These are phyloP conservation scores for Mallotus villosus DNA, from an alignment of 2,797 vertebrate species.

Conservation along the genomic window DNA sequence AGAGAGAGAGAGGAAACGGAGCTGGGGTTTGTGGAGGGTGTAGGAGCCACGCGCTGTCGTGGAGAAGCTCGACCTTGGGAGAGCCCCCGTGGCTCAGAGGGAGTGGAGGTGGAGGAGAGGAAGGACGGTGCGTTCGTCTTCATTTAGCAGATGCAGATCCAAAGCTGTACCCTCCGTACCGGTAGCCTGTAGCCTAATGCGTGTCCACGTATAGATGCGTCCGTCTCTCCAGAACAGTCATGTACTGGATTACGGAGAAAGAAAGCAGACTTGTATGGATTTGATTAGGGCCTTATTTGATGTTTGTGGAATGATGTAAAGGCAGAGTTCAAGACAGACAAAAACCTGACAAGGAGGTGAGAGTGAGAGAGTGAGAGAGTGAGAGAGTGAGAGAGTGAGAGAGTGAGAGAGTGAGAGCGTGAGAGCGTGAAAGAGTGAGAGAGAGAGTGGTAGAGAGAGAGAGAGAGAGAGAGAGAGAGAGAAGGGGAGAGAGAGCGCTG, in stretches of 20 bases:
- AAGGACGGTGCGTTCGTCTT: background rate
- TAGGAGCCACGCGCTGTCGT: slow-evolving; percentile 46
- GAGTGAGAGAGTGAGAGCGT: slow-evolving; percentile 63
- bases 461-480: slow-evolving; percentile 28
- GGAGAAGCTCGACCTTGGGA: slow-evolving; percentile 45
- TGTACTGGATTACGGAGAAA: slow-evolving; percentile 3
- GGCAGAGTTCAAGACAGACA: no score
- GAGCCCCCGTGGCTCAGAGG: slow-evolving; percentile 28
- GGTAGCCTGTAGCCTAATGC: no score
- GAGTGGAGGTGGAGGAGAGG: slow-evolving; percentile 4
- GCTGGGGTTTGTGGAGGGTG: slow-evolving; percentile 31
- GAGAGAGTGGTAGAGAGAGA: no score
- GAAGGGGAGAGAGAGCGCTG: slow-evolving; percentile 58
- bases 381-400: slow-evolving; percentile 56
- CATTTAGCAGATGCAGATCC: background rate
- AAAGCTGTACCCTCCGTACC: background rate
- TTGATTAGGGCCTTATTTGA: no score
- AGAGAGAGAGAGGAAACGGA: slow-evolving; percentile 28
- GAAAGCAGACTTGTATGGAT: background rate
- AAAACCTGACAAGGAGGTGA: no score
- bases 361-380: slow-evolving; percentile 32
- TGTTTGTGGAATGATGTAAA: slow-evolving; percentile 17
- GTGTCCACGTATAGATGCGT: no score
- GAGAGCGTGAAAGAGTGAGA: no score
- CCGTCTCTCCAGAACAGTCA: no score